Percentiles rank a stretch among this genome's conserved stretches.
Conservation (phyloP, 2,113 vertebrate genomes). For the Sula dactylatra region DNA sequence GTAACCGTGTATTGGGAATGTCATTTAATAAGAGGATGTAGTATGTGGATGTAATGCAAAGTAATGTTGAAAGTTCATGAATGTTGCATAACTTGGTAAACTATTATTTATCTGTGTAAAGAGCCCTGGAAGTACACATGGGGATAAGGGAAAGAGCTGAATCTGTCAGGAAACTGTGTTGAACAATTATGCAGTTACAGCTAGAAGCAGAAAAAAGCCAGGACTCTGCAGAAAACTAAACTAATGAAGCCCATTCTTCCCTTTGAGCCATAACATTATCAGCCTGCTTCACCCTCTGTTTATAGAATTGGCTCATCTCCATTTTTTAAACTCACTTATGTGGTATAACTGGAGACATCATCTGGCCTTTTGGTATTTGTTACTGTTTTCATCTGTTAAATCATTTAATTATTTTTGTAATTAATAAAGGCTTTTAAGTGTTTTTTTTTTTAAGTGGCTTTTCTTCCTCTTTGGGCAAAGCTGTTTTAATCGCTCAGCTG, state of each 20-base stretch:
- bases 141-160: slow-evolving; percentile 1
- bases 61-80: background rate
- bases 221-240: slow-evolving; percentile 7
- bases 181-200: background rate
- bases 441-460: background rate
- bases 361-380: slow-evolving; percentile 7
- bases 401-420: slow-evolving; percentile 23
- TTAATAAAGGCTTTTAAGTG: background rate
- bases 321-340: background rate
- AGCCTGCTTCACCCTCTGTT: background rate
- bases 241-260: slow-evolving; percentile 37
- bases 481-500: background rate
- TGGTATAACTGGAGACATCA: background rate
- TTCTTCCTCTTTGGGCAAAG: background rate
- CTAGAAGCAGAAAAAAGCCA: background rate
- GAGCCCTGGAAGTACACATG: background rate
- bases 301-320: background rate
- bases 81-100: background rate
- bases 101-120: background rate
- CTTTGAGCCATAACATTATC: background rate
- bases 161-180: background rate
- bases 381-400: slow-evolving; percentile 31
- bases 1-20: background rate
- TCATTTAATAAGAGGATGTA: background rate
- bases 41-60: background rate